phyloP scores from a whole-genome alignment of 1,140 invertebrate genomes.

The Heliconius melpomene region DNA sequence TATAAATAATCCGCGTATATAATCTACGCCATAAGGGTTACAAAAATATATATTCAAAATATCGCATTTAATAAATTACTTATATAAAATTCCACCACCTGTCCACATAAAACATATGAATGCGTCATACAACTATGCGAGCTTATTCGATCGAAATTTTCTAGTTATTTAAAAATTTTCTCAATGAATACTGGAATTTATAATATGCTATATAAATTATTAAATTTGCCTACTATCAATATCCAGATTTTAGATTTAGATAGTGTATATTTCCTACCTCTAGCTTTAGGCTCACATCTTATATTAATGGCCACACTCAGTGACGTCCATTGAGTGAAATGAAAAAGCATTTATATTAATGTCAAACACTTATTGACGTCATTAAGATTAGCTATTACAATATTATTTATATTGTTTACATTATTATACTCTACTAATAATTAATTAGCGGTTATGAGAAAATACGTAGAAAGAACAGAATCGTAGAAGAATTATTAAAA shows the following conservation, averaged over 20 bases:
- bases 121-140: constrained; percentile 43
- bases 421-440: too few relatives aligned
- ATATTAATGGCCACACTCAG: not conserved
- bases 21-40: constrained; percentile 25
- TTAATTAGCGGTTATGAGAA: too few relatives aligned
- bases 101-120: constrained; percentile 49
- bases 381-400: not conserved
- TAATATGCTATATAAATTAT: not conserved
- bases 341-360: not conserved
- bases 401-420: not conserved
- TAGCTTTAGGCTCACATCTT: not conserved
- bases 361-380: not conserved
- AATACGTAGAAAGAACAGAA: too few relatives aligned
- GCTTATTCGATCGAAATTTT: not conserved
- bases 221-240: not conserved
- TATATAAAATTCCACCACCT: constrained; percentile 51
- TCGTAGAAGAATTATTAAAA: too few relatives aligned
- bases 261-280: not conserved
- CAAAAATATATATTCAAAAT: constrained; percentile 35
- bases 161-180: not conserved
- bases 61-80: constrained; percentile 29
- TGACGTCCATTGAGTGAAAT: not conserved
- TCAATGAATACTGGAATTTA: constrained; percentile 4
- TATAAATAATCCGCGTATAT: constrained; percentile 15
- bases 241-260: not conserved